Evolutionary conservation across 2,888 invertebrate genomes (phyloP).

Genomic region (Charanyca ferruginea): DNA sequence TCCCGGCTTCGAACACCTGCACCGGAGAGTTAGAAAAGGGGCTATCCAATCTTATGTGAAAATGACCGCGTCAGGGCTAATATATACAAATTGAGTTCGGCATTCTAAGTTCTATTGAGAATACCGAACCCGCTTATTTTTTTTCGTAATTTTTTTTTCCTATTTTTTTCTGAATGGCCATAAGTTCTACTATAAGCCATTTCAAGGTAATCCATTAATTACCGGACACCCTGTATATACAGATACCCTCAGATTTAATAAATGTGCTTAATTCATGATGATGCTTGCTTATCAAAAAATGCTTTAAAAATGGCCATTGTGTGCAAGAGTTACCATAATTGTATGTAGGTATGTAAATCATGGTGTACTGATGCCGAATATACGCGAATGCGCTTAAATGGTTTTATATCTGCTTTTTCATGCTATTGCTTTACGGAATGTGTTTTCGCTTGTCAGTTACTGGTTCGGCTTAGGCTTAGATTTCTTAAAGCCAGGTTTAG

Average conservation of each 20-base stretch:
- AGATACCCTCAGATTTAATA: neutral
- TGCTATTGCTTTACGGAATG: conserved; percentile 30
- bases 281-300: conserved; percentile 3
- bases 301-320: conserved; percentile 35
- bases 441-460: conserved; percentile 2
- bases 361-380: conserved; percentile 40
- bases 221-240: too few relatives aligned
- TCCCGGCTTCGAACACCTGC: too few relatives aligned
- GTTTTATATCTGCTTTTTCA: conserved; percentile 24
- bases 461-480: neutral
- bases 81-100: too few relatives aligned
- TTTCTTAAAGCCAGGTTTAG: too few relatives aligned
- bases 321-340: conserved; percentile 29
- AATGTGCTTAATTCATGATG: neutral
- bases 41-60: neutral
- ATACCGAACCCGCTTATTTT: too few relatives aligned
- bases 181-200: too few relatives aligned
- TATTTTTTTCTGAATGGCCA: too few relatives aligned
- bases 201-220: too few relatives aligned
- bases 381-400: conserved; percentile 5
- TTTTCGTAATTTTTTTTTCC: too few relatives aligned
- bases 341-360: conserved; percentile 21
- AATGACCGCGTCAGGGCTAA: too few relatives aligned
- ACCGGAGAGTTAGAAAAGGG: neutral
- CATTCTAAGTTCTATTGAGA: too few relatives aligned